Conservation (phyloP, 2,888 invertebrate genomes). For the Mesoligia furuncula region DNA sequence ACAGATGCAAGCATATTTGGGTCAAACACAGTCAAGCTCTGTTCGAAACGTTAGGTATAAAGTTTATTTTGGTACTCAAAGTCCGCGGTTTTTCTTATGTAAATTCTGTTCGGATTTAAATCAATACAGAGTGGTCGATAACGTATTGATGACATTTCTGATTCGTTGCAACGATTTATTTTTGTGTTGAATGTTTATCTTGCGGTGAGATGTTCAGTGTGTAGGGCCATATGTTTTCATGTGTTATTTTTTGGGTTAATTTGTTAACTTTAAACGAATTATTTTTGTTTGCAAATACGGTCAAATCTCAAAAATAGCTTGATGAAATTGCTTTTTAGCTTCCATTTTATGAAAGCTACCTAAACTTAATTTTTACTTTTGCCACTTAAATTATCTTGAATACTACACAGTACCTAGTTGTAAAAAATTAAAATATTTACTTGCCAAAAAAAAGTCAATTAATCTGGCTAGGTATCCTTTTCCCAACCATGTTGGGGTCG, state of each 20-base stretch:
- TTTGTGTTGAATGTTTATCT: constrained; percentile 29
- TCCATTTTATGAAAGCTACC: neutral
- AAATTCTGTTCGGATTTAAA: constrained; percentile 57
- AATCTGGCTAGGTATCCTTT: neutral
- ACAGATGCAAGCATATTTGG: constrained; percentile 77
- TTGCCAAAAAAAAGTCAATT: neutral
- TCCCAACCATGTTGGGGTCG: too few relatives aligned
- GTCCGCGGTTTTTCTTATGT: constrained; percentile 57
- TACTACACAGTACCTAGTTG: too few relatives aligned
- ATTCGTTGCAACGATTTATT: constrained; percentile 40
- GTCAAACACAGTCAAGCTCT: constrained; percentile 80
- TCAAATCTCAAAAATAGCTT: neutral
- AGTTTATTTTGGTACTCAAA: constrained; percentile 57
- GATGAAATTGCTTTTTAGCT: neutral
- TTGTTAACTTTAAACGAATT: neutral
- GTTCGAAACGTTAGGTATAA: constrained; percentile 70
- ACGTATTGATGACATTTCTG: constrained; percentile 45
- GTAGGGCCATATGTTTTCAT: neutral
- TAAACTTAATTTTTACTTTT: neutral
- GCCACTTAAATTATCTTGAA: neutral
- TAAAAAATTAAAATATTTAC: neutral
- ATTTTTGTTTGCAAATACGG: neutral
- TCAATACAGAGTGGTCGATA: constrained; percentile 53
- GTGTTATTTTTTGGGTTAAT: neutral
- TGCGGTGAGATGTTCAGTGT: constrained; percentile 1